Evolutionary conservation across 2,113 vertebrate species (phyloP), one percentile per base, ranked within the genome.

Genomic region (Coregonus clupeaformis): DNA sequence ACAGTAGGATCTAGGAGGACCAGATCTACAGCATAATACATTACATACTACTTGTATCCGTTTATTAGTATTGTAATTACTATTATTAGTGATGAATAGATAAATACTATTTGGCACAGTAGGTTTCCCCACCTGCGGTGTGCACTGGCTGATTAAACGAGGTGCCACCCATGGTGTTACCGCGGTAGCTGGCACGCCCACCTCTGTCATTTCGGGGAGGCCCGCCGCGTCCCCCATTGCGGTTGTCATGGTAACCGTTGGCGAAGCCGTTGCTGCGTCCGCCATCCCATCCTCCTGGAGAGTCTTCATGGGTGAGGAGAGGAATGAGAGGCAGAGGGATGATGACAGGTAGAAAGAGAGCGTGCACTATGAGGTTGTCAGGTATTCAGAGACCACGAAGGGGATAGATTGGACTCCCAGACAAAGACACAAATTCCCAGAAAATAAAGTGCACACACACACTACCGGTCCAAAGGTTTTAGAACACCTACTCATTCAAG

Each of bases 161-260:
- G 81, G 80, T 86, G 80, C 89, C 89, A 74, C 91, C 90, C 87
- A 49, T 16, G 14, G 91, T 81, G 83, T 86, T 92, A 89, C 89
- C 91, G 77, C 85, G 87, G 85, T 89, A 93, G 85, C 82, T 83
- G 55, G 89, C 87, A 14, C 90, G 86, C 82, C 90, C 91, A 91
- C 92, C 91, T 92, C 92, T 88, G 86, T 94, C 94, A 82, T 84
- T 91, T 80, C 92, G 93, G 81, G 92, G 88, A 76, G 91, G 83
- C 81, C 93, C 93, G 60, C 93, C 93, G 62, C 93, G 92, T 45
- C 86, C 91, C 76, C 94, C 93, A 64, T 95, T 79, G 75, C 92
- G 93, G 87, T 88, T 91, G 82, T 95, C 94, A 3, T 94, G 90
- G 87, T 90, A 94, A 69, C 94, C 94, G 85, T 96, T 95, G 82